A percentile compares a stretch with the other conserved stretches of the same genome.
phyloP scores from a whole-genome alignment of 2,797 vertebrate genomes.

The Discoglossus pictus region DNA sequence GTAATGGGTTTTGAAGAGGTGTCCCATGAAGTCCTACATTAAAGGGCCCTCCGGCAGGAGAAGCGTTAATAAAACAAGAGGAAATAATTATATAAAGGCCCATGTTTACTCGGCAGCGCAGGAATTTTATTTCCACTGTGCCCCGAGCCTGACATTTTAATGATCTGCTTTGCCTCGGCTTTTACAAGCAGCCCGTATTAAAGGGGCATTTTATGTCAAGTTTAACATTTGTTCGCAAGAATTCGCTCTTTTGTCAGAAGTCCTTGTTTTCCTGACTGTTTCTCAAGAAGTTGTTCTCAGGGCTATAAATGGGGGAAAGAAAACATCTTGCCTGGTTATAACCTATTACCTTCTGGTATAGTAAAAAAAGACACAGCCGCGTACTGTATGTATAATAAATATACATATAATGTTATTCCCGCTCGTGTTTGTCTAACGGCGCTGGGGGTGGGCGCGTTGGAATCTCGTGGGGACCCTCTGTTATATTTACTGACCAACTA shows the following conservation, averaged over 20 bases:
- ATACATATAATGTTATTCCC: slow-evolving; percentile 27
- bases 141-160: slow-evolving; percentile 74
- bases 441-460: slow-evolving; percentile 72
- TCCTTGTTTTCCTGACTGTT: slow-evolving; percentile 56
- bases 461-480: slow-evolving; percentile 75
- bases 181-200: slow-evolving; percentile 64
- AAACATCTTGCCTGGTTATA: slow-evolving; percentile 50
- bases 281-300: slow-evolving; percentile 55
- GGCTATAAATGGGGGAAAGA: slow-evolving; percentile 49
- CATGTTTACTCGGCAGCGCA: slow-evolving; percentile 70
- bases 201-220: slow-evolving; percentile 67
- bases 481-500: slow-evolving; percentile 53
- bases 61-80: slow-evolving; percentile 55
- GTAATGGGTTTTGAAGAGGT: slow-evolving; percentile 39
- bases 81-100: slow-evolving; percentile 63
- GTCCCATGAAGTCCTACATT: slow-evolving; percentile 15
- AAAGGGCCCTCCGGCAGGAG: slow-evolving; percentile 37
- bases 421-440: slow-evolving; percentile 66
- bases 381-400: slow-evolving; percentile 20
- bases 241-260: slow-evolving; percentile 58
- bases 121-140: slow-evolving; percentile 68
- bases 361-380: slow-evolving; percentile 39
- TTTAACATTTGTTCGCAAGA: slow-evolving; percentile 63
- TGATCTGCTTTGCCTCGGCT: slow-evolving; percentile 66
- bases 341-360: slow-evolving; percentile 55